Base-by-base conservation (phyloP, 2,888 invertebrate genomes). In the Pimpla rufipes region DNA sequence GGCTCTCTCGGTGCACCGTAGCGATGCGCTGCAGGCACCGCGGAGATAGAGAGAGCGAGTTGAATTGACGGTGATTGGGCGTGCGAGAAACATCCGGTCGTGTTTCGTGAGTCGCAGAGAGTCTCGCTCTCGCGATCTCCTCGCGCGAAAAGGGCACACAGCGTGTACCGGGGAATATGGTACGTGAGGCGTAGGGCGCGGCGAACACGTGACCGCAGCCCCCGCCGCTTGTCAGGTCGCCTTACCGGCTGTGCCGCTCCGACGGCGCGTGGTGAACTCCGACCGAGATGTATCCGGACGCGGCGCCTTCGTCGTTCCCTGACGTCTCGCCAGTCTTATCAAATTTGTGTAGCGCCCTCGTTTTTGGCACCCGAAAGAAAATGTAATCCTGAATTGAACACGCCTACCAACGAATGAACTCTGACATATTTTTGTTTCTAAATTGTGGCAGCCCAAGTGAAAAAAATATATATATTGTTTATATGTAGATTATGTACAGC, bases 21-120 rank as follows among this genome's bases (percentile, higher is more conserved):
- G 47, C 13, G 18, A 64, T 42, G 18, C 35, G 71, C 40, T 11
- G 37, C n/a, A 70, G 55, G 55, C 23, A 79, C 47, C n/a, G n/a
- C n/a, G n/a, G 42, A 42, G 42, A 42, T 2, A 42, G 70, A 71
- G 77, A 52, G 52, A 57, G 67, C 81, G 80, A 88, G 79, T 88
- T 89, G 90, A 91, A 91, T 91, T 90, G 90, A 85, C 88, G 85
- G 84, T 90, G 90, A 91, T 90, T 88, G 88, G 87, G 87, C 85
- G 87, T 86, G 89, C 87, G 88, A 90, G 89, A 90, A 90, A 90
- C 90, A 91, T 91, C 91, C 90, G 90, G 89, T 84, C 81, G 87
- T 87, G 85, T 89, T 89, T 88, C 87, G 80, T 81, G 83, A 50
- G 35, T n/a, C n/a, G n/a, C n/a, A 75, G 57, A 50, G 50, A n/a